Conservation (phyloP, 30 jellyfish, hydroid and myxozoan species). For the Rhopilema esculentum region DNA sequence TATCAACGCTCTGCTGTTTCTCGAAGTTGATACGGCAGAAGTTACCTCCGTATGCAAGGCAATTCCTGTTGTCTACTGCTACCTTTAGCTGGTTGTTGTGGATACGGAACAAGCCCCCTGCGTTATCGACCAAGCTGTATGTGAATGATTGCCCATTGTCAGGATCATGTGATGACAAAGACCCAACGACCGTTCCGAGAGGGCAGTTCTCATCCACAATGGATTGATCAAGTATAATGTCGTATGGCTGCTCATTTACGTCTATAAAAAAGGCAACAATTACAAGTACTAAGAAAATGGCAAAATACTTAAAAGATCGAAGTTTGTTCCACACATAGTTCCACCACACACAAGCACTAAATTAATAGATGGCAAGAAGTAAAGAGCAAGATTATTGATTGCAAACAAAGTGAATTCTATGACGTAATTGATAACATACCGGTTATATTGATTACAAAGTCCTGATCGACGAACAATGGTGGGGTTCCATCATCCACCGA, state of each 20-base stretch:
- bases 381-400: no score
- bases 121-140: constrained; percentile 62
- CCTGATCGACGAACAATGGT: constrained; percentile 33
- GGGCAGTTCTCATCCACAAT: constrained; percentile 68
- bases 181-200: constrained; percentile 73
- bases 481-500: constrained; percentile 86
- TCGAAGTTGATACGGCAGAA: constrained; percentile 78
- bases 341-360: no score
- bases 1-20: constrained; percentile 11
- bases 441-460: constrained; percentile 47
- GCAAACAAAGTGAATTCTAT: no score
- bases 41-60: constrained; percentile 76
- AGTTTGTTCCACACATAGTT: no score
- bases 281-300: not conserved
- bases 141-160: constrained; percentile 78
- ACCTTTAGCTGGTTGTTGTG: constrained; percentile 60
- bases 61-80: constrained; percentile 59
- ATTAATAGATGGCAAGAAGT: no score
- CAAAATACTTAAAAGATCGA: no score
- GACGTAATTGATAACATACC: no score
- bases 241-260: constrained; percentile 87
- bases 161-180: constrained; percentile 55
- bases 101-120: constrained; percentile 72
- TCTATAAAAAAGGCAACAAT: constrained; percentile 22
- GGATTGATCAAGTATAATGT: constrained; percentile 18